phyloP scores from a whole-genome alignment of 2,888 invertebrate species.

The Deilephila porcellus region DNA sequence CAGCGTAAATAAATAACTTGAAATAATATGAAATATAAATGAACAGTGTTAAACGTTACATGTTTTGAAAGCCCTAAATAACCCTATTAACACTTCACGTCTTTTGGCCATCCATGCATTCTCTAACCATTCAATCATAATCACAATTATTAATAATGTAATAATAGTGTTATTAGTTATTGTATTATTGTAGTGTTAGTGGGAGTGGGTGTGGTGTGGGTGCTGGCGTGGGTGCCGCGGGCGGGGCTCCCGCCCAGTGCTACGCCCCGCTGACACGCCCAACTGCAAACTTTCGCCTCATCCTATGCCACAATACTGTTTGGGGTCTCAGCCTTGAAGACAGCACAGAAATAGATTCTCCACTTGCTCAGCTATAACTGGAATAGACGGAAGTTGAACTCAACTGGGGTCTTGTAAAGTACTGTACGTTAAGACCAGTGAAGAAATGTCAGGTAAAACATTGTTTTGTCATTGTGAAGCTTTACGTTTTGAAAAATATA shows the following conservation, averaged over 20 bases:
- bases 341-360: not conserved
- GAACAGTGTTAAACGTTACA: no score
- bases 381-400: not conserved
- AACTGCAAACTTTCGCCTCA: conserved; percentile 36
- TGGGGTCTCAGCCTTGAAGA: no score
- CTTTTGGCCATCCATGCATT: no score
- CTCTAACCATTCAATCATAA: not conserved
- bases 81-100: no score
- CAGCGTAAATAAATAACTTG: no score
- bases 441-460: no score
- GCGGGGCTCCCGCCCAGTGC: conserved; percentile 65
- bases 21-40: no score
- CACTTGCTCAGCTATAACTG: not conserved
- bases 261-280: conserved; percentile 65
- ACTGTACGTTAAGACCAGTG: no score
- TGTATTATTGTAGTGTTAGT: conserved; percentile 40
- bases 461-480: no score
- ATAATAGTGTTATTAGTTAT: conserved; percentile 23
- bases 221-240: conserved; percentile 74
- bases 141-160: not conserved
- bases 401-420: not conserved
- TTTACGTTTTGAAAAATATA: no score
- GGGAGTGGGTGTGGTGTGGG: conserved; percentile 61
- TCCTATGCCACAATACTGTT: not conserved
- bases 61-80: no score